Conservation (phyloP, 2,888 invertebrate genomes). For the Lasioglossum malachurum region DNA sequence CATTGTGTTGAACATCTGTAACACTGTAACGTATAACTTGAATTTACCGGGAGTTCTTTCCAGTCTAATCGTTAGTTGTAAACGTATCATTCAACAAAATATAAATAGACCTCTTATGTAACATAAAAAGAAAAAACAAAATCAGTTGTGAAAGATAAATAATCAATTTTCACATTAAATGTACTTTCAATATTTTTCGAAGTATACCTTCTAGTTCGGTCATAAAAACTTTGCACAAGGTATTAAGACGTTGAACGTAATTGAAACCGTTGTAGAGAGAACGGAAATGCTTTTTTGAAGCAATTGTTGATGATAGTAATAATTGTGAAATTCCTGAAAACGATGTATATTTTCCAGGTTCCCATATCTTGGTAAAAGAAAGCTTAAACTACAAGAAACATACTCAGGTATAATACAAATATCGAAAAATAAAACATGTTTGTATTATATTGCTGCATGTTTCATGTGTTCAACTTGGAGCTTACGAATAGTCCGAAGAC, state of each 20-base stretch:
- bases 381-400: slow-evolving; percentile 43
- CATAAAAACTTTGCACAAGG: slow-evolving; percentile 26
- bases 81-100: slow-evolving; percentile 23
- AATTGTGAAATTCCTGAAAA: slow-evolving; percentile 29
- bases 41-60: slow-evolving; percentile 38
- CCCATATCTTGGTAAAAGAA: slow-evolving; percentile 6
- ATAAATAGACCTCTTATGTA: slow-evolving; percentile 13
- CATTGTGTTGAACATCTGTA: slow-evolving; percentile 72
- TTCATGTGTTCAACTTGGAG: slow-evolving; percentile 34
- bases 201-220: slow-evolving; percentile 12
- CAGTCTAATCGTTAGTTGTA: not conserved
- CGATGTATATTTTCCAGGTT: slow-evolving; percentile 17
- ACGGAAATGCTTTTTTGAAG: slow-evolving; percentile 17
- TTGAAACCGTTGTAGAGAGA: slow-evolving; percentile 14
- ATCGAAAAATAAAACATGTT: slow-evolving; percentile 41
- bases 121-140: slow-evolving; percentile 28
- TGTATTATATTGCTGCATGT: slow-evolving; percentile 21
- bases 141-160: slow-evolving; percentile 27
- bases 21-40: slow-evolving; percentile 67
- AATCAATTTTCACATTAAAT: slow-evolving; percentile 7
- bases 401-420: slow-evolving; percentile 33
- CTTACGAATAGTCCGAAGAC: slow-evolving; percentile 5
- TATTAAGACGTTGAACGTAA: slow-evolving; percentile 31
- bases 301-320: slow-evolving; percentile 27
- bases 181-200: not conserved